These are phyloP conservation scores for Athalia cordata DNA, from an alignment of 2,888 invertebrate species.

Conservation along the genomic window DNA sequence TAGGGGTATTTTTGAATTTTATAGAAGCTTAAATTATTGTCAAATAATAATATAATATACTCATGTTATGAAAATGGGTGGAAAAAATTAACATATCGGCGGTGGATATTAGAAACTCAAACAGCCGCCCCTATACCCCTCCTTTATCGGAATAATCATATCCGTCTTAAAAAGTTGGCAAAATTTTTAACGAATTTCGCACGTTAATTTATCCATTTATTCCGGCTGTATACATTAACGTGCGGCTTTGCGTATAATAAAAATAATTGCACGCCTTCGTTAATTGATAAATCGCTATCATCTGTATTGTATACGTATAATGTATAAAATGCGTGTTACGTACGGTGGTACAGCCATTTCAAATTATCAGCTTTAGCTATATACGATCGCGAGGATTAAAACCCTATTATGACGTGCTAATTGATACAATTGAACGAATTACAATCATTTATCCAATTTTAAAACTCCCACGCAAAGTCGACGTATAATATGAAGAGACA, in stretches of 20 bases:
- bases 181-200: conserved; percentile 21
- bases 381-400: neutral
- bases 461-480: no score
- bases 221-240: conserved; percentile 19
- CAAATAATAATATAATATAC: no score
- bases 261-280: neutral
- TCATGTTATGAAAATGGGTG: no score
- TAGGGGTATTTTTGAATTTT: no score
- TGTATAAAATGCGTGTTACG: no score
- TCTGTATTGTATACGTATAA: no score
- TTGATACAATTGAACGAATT: neutral
- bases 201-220: conserved; percentile 32
- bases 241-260: neutral
- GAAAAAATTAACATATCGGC: no score
- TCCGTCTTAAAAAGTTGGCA: conserved; percentile 6
- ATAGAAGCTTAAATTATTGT: no score
- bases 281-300: no score
- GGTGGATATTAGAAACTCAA: neutral
- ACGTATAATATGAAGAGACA: no score
- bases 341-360: neutral
- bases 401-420: neutral
- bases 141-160: neutral
- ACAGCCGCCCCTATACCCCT: neutral
- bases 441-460: neutral
- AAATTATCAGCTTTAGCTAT: conserved; percentile 1